Conservation (phyloP, 2,797 vertebrate genomes). For the Liasis olivaceus region DNA sequence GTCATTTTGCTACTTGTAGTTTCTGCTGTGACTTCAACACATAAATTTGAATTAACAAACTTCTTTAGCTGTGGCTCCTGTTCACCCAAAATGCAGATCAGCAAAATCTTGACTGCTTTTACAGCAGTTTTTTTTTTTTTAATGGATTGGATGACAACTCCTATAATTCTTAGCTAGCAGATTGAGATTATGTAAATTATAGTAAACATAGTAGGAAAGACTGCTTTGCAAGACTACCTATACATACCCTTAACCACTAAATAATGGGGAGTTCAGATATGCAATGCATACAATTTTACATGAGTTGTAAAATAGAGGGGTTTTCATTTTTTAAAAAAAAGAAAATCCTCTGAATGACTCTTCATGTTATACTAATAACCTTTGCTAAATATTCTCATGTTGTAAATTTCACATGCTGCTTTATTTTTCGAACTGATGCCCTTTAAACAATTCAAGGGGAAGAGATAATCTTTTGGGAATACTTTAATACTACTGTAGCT, state of each 20-base stretch:
- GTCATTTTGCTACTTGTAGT: neutral
- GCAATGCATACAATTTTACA: no score
- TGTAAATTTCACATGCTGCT: neutral
- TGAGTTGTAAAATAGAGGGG: no score
- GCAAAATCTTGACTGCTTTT: neutral
- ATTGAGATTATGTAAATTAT: no score
- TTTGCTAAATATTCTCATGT: neutral
- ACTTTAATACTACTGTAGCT: neutral
- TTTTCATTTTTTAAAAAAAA: no score
- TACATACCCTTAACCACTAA: no score
- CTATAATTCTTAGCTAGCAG: no score
- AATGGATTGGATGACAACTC: no score
- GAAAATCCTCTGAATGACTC: neutral
- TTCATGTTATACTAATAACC: neutral
- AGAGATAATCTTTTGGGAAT: neutral
- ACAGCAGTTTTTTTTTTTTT: neutral
- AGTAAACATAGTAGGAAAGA: no score
- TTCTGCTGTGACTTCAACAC: neutral
- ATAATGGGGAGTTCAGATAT: no score
- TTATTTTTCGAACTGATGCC: neutral
- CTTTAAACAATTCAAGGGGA: slow-evolving; percentile 27
- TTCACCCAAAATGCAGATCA: neutral
- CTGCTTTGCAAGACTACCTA: no score
- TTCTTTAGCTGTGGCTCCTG: neutral
- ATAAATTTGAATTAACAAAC: neutral